Evolutionary conservation across 53 echinoderm and acorn worm genomes (phyloP), one percentile per base, ranked within the genome.

Genomic region (Patiria pectinifera): DNA sequence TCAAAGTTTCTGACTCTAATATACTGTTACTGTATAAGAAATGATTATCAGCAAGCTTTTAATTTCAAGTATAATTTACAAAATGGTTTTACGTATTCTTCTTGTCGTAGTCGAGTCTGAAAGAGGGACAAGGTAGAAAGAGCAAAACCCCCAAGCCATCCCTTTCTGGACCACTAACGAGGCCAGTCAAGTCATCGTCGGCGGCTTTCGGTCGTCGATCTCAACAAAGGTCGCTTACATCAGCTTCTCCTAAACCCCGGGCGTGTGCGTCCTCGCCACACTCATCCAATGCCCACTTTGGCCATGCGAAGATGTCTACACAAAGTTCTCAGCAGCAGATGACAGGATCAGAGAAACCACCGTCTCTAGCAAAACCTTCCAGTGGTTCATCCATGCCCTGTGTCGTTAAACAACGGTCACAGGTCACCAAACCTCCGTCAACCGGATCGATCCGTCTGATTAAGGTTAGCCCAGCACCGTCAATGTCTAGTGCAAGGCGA

Each of bases 381-480:
- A 63, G 18, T 6, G 84, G 62, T 6, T 84, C 84, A 2, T 79
- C 80, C 46, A 47, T 48, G 48, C 53, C 90, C 8, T 47, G 10
- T 26, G 9, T 62, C n/a, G n/a, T 13, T 15, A 81, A 66, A 19
- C 90, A 69, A 62, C 81, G 90, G 22, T 90, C 90, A 3, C 90
- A 69, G 16, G 82, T 81, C 48, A 90, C 66, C 69, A 90, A 90
- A 14, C 90, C 90, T 2, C 90, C 66, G 48, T 90, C 90, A 70
- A 77, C 90, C 35, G 90, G 90, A 53, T 90, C 90, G 70, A 69
- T 90, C 70, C 90, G 90, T 22, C 69, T 90, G 90, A 90, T 90
- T 21, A 90, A 80, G 69, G 90, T 90, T 12, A 90, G 22, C 69
- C 90, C 90, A 2, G 90, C 90, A 35, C 90, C 90, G 18, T 90